Base-by-base conservation (phyloP, 2,888 invertebrate genomes). In the Colletes collaris region DNA sequence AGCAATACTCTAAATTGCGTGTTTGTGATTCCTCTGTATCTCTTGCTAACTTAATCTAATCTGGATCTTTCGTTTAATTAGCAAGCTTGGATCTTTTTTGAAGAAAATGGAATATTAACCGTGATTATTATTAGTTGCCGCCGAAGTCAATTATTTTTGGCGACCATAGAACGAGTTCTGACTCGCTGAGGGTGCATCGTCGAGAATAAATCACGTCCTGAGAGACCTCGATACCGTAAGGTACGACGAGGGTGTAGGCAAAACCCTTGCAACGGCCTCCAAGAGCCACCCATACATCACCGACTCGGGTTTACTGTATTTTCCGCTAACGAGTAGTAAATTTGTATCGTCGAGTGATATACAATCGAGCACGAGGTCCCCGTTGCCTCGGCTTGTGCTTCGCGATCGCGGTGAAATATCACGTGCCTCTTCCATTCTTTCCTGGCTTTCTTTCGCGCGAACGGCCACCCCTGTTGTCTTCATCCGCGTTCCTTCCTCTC, bases 241-340 rank as follows among this genome's bases (percentile, higher is more conserved):
- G 63, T 52, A 72, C 70, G 69, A 69, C 49, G 49, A 13, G 13
- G 35, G 53, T 44, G 55, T 35, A 56, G 79, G 46, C 56, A 55
- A 3, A 73, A 65, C 46, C 59, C 53, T 8, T 8, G 60, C 59
- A 40, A 49, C 53, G 49, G 70, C 60, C 60, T 73, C 75, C 76
- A 37, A 16, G 67, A 69, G 53, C 66, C 74, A 49, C 35, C 40
- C 74, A 69, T 83, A 81, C 76, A 79, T 85, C 85, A 85, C 79
- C 56, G 70, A 74, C 75, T 67, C 77, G 68, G 44, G 55, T 83
- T 79, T 81, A 71, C 79, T 69, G 66, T 75, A 81, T 81, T 81
- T 75, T 79, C 83, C 70, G 58, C 76, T 77, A 85, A 85, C 85
- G 81, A 83, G 71, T 83, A 79, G 80, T 81, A 85, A 81, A 81